These are phyloP conservation scores for Gryon sp. DNA, from an alignment of 1,140 invertebrate species.

Conservation along the genomic window DNA sequence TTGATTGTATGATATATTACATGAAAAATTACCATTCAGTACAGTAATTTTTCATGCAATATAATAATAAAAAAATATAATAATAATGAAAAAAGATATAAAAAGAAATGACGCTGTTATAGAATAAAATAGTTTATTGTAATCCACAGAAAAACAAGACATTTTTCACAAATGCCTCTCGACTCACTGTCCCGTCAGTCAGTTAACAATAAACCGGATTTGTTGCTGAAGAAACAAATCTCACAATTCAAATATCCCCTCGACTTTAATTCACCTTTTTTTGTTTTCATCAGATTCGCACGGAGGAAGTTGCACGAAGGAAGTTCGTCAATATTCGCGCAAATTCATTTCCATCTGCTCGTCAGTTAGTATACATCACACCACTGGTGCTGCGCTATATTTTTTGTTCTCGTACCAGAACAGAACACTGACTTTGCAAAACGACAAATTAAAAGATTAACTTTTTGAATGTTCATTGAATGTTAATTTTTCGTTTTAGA, in stretches of 20 bases:
- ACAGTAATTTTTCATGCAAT: neutral
- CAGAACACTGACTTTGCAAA: too few relatives aligned
- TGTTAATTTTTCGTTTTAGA: too few relatives aligned
- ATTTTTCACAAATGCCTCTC: slow-evolving; percentile 76
- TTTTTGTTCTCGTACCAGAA: slow-evolving; percentile 46
- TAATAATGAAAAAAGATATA: neutral
- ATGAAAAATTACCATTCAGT: too few relatives aligned
- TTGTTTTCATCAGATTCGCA: slow-evolving; percentile 20
- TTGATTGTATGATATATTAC: too few relatives aligned
- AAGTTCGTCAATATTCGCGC: slow-evolving; percentile 60
- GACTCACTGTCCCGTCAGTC: slow-evolving; percentile 77
- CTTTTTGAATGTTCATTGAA: too few relatives aligned
- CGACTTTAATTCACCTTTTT: too few relatives aligned
- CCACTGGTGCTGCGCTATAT: slow-evolving; percentile 64
- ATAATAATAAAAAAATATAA: neutral
- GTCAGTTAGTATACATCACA: slow-evolving; percentile 63
- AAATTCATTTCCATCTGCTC: slow-evolving; percentile 38
- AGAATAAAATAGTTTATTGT: slow-evolving; percentile 81
- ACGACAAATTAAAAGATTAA: too few relatives aligned
- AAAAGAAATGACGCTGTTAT: slow-evolving; percentile 39
- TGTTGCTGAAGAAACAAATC: slow-evolving; percentile 52
- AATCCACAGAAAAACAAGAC: slow-evolving; percentile 80
- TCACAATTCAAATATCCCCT: neutral
- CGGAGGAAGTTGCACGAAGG: slow-evolving; percentile 42
- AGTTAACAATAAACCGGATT: slow-evolving; percentile 76